Conservation (phyloP, 2,888 invertebrate species). For the Philhelius pedissequus region DNA sequence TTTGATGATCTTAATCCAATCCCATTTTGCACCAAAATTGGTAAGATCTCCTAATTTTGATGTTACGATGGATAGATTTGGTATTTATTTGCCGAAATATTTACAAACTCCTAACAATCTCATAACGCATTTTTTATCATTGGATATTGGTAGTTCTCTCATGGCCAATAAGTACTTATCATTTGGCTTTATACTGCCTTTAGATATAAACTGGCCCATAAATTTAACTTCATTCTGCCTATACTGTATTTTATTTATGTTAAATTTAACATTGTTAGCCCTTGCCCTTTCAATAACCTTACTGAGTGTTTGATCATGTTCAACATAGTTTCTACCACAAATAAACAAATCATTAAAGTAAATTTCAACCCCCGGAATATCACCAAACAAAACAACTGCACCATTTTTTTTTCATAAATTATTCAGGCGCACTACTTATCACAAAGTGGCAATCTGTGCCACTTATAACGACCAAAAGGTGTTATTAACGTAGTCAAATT, state of each 20-base stretch:
- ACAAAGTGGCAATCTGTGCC: conserved; percentile 53
- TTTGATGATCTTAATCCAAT: conserved; percentile 55
- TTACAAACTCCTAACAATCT: conserved; percentile 58
- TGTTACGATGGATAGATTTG: conserved; percentile 56
- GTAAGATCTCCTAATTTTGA: conserved; percentile 47
- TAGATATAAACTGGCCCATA: conserved; percentile 49
- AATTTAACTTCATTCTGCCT: conserved; percentile 32
- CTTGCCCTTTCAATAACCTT: conserved; percentile 55
- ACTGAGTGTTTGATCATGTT: conserved; percentile 31
- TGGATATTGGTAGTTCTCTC: conserved; percentile 28
- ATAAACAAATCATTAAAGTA: conserved; percentile 18
- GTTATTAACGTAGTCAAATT: conserved; percentile 59
- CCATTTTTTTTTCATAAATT: conserved; percentile 53
- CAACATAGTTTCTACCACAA: neutral
- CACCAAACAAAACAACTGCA: conserved; percentile 34
- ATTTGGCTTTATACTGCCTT: conserved; percentile 58
- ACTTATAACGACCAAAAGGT: conserved; percentile 53
- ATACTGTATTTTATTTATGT: conserved; percentile 69
- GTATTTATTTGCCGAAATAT: conserved; percentile 68
- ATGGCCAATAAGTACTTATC: conserved; percentile 54
- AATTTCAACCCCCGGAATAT: conserved; percentile 24
- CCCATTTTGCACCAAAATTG: conserved; percentile 41
- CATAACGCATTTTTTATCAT: conserved; percentile 38
- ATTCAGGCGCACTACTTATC: conserved; percentile 41
- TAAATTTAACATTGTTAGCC: conserved; percentile 67